Base-by-base conservation (phyloP, 2,888 invertebrate genomes). In the Brachypterus glaber region DNA sequence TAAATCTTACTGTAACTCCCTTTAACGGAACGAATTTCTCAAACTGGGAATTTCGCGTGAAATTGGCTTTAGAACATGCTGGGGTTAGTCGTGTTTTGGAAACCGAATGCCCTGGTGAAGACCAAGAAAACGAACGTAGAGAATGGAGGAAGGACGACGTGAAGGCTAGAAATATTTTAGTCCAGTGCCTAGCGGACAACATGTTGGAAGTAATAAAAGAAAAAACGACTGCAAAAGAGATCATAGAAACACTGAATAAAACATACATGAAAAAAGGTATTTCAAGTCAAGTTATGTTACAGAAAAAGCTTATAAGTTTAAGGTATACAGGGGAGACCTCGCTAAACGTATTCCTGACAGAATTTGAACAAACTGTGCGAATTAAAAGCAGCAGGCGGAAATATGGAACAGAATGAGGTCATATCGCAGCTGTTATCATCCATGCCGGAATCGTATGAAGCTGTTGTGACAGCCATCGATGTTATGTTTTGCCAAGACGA, bases 1-100 rank as follows among this genome's bases (percentile, higher is more conserved):
- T n/a, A n/a, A n/a, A n/a, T n/a, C n/a, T n/a, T n/a, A n/a, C n/a
- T n/a, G n/a, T n/a, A n/a, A n/a, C n/a, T n/a, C 41, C 41, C 9
- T 45, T 46, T 40, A 41, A 49, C 33, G 47, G 49, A 29, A 44
- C 18, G 17, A 39, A 30, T 16, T 49, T 37, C 30, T 41, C 44
- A 26, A 48, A 48, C 32, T 46, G 41, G 43, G 45, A 49, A 36
- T 46, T 46, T 39, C 25, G 45, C 18, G 30, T 45, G 14, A 45
- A 43, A 26, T 25, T 45, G 15, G 25, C 44, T 7, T 15, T 49
- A 33, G 46, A 49, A 43, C 46, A 47, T 21, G 17, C 37, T 33
- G 30, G 31, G 11, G 39, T 41, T 5, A 25, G 41, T 24, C 36
- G 46, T n/a, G 38, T 43, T 27, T 21, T 21, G 9, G n/a, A 21